Evolutionary conservation across 2,888 invertebrate genomes (phyloP), one percentile per base, ranked within the genome.

Genomic region (Flexamia atlantica): DNA sequence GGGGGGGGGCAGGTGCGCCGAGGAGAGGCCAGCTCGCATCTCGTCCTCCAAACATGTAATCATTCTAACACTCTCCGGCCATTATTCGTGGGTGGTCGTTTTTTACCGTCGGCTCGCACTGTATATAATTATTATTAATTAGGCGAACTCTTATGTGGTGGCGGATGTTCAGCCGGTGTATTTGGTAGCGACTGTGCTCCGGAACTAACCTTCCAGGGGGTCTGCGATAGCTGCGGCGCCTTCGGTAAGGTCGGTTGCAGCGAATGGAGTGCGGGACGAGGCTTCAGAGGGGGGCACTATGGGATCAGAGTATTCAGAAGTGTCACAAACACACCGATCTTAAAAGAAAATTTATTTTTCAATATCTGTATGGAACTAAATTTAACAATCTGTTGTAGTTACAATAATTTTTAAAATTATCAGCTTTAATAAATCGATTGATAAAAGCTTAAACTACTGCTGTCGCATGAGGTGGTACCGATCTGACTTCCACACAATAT

Each of bases 81-180:
- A 79, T 79, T 79, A 79, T 79, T 79, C 79, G 79, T 79, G 79
- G 79, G 79, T 79, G 79, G 79, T 79, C 79, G 79, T 79, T 79
- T 79, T 79, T 79, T 79, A 79, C 79, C 50, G 79, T 79, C 57
- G 53, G 79, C 79, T 79, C 57, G 50, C 57, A 79, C 79, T 79
- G 79, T 79, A 79, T 79, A 79, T 79, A 79, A 79, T 79, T 79
- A 79, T 79, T 79, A 79, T 79, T 79, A 79, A 79, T 79, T 79
- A 79, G 57, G 36, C 79, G 57, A 57, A 30, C 79, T 76, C 76
- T n/a, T 42, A 50, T 42, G 76, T 50, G 42, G 14, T 46, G 79
- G 36, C 36, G 79, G 79, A 79, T 28, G 76, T 46, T 4, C 50
- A 25, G 50, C 50, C 46, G 76, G 76, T n/a, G 40, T 70, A 70